Conservation (phyloP, 2,888 invertebrate species). For the Eristalinus aeneus region DNA sequence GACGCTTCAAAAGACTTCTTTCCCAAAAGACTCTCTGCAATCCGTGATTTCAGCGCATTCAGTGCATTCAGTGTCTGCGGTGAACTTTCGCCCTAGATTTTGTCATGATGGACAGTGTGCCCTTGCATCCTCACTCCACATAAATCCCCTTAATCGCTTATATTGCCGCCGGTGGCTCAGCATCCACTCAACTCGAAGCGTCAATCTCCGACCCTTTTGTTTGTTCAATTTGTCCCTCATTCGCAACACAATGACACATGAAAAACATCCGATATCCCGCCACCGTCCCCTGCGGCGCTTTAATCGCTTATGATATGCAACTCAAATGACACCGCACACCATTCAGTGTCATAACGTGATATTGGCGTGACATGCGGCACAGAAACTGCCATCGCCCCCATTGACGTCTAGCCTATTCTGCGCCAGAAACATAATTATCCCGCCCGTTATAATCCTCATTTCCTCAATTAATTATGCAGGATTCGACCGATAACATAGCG, state of each 20-base stretch:
- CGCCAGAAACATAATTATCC: constrained; percentile 19
- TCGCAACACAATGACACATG: not conserved
- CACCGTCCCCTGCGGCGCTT: not conserved
- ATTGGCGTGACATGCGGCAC: not conserved
- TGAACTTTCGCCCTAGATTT: too few species aligned
- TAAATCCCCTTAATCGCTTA: too few species aligned
- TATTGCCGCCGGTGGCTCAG: not conserved
- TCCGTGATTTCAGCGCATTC: too few species aligned
- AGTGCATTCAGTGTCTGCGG: too few species aligned
- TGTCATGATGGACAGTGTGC: too few species aligned
- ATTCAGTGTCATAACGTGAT: not conserved
- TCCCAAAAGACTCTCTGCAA: too few species aligned
- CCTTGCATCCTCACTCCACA: too few species aligned
- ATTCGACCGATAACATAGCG: constrained; percentile 24
- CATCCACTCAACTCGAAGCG: too few species aligned
- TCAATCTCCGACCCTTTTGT: not conserved
- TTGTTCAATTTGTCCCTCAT: not conserved
- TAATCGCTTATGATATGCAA: not conserved
- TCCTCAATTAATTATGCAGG: constrained; percentile 48
- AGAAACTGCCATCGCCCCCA: not conserved
- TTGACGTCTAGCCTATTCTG: not conserved
- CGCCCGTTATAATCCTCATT: constrained; percentile 26
- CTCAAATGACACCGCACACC: not conserved
- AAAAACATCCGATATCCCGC: not conserved
- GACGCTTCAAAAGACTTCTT: too few species aligned